These are phyloP conservation scores for Cheilosia pagana DNA, from an alignment of 2,888 invertebrate species.

Conservation along the genomic window DNA sequence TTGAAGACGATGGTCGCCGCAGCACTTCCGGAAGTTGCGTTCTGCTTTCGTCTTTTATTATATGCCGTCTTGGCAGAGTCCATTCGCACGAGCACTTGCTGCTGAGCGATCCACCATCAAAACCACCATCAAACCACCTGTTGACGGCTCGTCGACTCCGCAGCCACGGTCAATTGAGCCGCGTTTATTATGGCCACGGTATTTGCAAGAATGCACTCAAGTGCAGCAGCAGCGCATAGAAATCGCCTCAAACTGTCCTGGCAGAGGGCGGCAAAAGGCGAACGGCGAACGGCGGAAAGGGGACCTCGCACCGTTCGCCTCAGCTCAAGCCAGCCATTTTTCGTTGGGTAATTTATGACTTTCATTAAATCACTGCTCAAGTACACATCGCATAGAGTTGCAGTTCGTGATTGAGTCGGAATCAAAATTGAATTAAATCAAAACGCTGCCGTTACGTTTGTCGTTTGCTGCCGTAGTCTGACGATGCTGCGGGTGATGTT, in stretches of 20 bases:
- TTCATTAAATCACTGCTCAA: conserved; percentile 73
- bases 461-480: conserved; percentile 24
- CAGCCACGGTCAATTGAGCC: conserved; percentile 64
- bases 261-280: conserved; percentile 2
- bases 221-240: conserved; percentile 53
- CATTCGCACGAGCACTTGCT: conserved; percentile 54
- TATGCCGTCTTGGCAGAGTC: not conserved
- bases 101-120: conserved; percentile 29
- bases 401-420: conserved; percentile 74
- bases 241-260: conserved; percentile 29
- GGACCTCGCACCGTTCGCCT: conserved; percentile 6
- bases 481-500: conserved; percentile 40
- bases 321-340: conserved; percentile 61
- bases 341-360: conserved; percentile 71
- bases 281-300: too few relatives aligned
- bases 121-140: conserved; percentile 29
- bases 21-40: conserved; percentile 54
- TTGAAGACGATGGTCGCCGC: conserved; percentile 35
- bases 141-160: not conserved
- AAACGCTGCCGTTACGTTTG: conserved; percentile 51
- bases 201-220: conserved; percentile 54
- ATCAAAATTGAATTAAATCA: conserved; percentile 74
- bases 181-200: conserved; percentile 58
- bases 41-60: conserved; percentile 36
- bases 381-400: conserved; percentile 73